A percentile compares a stretch with the other conserved stretches of the same genome.
phyloP scores from a whole-genome alignment of 2,888 invertebrate species.

The Apamea anceps region DNA sequence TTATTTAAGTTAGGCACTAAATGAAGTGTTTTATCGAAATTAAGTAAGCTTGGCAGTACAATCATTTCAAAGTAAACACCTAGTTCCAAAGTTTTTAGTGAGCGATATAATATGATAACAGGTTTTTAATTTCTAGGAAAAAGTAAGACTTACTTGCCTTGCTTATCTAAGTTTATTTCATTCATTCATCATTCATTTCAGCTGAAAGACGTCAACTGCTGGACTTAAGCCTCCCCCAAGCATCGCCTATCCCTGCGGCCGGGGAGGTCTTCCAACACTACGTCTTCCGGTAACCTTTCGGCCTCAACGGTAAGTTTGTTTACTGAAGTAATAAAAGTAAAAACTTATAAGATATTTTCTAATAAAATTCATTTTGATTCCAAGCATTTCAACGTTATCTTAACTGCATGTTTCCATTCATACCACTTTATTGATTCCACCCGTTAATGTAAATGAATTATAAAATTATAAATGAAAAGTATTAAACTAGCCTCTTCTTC shows the following conservation, averaged over 20 bases:
- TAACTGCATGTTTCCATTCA: constrained; percentile 37
- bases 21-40: not conserved
- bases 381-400: constrained; percentile 7
- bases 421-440: constrained; percentile 14
- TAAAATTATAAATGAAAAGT: constrained; percentile 5
- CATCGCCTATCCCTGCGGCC: not conserved
- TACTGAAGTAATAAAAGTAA: not conserved
- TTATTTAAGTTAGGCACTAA: constrained; percentile 2
- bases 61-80: constrained; percentile 10
- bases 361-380: constrained; percentile 7
- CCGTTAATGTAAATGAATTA: constrained; percentile 40
- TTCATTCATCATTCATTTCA: not conserved
- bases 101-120: not conserved
- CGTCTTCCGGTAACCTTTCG: not conserved
- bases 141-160: constrained; percentile 2
- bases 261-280: not conserved
- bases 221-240: not conserved
- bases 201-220: not conserved
- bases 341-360: constrained; percentile 20
- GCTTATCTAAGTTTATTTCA: not conserved
- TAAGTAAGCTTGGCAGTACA: constrained; percentile 5
- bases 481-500: constrained; percentile 34
- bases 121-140: not conserved
- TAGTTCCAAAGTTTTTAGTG: not conserved
- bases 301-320: not conserved